Base-by-base conservation (phyloP, 1,140 invertebrate species). In the Bombus haemorrhoidalis region DNA sequence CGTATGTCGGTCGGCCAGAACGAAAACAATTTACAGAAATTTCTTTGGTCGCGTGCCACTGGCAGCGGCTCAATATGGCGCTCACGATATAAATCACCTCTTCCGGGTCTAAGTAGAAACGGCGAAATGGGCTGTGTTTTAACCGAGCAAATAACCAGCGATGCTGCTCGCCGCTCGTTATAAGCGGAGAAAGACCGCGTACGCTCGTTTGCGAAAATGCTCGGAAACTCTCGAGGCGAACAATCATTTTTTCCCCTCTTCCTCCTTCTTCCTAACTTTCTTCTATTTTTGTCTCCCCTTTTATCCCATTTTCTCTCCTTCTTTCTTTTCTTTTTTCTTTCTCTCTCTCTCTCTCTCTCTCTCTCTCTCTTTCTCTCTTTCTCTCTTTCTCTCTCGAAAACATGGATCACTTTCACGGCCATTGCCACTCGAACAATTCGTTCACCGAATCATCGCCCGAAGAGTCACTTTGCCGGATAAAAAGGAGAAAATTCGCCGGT, bases 161-260 rank as follows among this genome's bases (percentile, higher is more conserved):
- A 71, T 69, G 73, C 37, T 41, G 62, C 81, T 47, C 22, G 39
- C 62, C 18, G 75, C 47, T 84, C 82, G 76, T 84, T 79, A 84
- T 62, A 84, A 66, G 28, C 43, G 28, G 28, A 77, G 81, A 76
- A 77, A 83, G 72, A n/a, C 53, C 53, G 82, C 75, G 75, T n/a
- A 53, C 66, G 82, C 53, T 79, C 82, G 75, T 84, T 84, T 84
- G 82, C 75, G 82, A 84, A 84, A 84, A 84, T 47, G 39, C 82
- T 82, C 77, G 83, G 69, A 71, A 73, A 69, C 86, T 77, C 81
- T 86, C 47, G 66, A 81, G 57, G 81, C 64, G 75, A 32, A 80
- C 69, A 75, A 71, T 85, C 77, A 62, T 81, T 87, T 88, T 84
- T 90, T 53, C 37, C 15, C 15, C 28, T 41, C 13, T 62, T 57